Evolutionary conservation across 1,140 invertebrate species (phyloP).

Genomic region (Asobara japonica): DNA sequence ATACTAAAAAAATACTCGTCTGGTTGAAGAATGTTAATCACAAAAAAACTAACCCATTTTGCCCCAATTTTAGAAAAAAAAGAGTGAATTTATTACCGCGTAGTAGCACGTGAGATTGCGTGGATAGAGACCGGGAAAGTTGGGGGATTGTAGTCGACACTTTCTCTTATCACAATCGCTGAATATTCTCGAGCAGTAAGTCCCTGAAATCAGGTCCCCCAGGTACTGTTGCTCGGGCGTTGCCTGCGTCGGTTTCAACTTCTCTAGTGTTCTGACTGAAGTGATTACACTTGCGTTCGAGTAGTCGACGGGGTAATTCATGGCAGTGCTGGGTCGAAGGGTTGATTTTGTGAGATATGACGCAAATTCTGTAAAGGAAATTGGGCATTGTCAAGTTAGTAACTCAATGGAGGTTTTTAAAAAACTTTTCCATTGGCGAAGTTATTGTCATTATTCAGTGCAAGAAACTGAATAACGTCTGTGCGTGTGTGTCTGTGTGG

Average conservation of each 20-base stretch:
- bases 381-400: conserved; percentile 57
- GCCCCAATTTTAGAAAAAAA: too few species aligned
- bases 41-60: too few species aligned
- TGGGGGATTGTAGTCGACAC: conserved; percentile 89
- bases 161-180: conserved; percentile 87
- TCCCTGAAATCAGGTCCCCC: conserved; percentile 86
- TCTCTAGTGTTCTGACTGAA: conserved; percentile 39
- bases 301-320: conserved; percentile 35
- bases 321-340: neutral
- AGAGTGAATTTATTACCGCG: conserved; percentile 70
- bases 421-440: too few species aligned
- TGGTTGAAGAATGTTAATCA: too few species aligned
- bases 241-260: conserved; percentile 49
- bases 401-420: too few species aligned
- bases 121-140: conserved; percentile 91
- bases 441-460: conserved; percentile 49
- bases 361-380: conserved; percentile 25
- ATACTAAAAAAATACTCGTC: too few species aligned
- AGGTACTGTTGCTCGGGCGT: conserved; percentile 75
- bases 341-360: neutral
- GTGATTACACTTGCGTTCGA: conserved; percentile 54
- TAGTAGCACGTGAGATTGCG: conserved; percentile 90
- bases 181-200: conserved; percentile 89
- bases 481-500: too few species aligned
- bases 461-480: too few species aligned